Evolutionary conservation across 2,888 invertebrate species (phyloP).

Genomic region (Embidobia sp.): DNA sequence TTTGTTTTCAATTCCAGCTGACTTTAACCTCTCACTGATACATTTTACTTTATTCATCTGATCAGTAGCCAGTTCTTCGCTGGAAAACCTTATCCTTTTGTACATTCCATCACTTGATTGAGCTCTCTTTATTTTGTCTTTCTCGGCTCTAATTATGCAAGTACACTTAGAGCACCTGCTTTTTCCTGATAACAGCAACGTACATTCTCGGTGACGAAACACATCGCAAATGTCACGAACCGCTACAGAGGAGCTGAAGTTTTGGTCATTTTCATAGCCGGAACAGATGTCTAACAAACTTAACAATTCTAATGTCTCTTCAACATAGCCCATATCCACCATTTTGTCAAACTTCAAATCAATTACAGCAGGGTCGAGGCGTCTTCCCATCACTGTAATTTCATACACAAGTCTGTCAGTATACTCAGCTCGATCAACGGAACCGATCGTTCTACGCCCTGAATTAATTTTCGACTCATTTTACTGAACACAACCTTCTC

Average conservation of each 20-base stretch:
- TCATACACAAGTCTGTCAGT: not conserved
- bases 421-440: not conserved
- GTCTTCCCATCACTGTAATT: not conserved
- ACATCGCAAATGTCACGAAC: not conserved
- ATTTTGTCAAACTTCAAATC: not conserved
- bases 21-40: not conserved
- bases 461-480: not conserved
- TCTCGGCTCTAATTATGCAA: not conserved
- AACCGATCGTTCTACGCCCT: constrained; percentile 1
- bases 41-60: not conserved
- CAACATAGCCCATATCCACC: not conserved
- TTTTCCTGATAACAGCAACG: not conserved
- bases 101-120: not conserved
- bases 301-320: constrained; percentile 3
- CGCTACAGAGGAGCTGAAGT: constrained; percentile 2
- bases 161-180: constrained; percentile 1
- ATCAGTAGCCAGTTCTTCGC: not conserved
- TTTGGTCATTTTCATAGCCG: not conserved
- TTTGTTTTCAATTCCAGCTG: not conserved
- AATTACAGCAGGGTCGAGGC: not conserved
- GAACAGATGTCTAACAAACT: constrained; percentile 1
- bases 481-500: constrained; percentile 1
- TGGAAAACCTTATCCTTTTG: constrained; percentile 3
- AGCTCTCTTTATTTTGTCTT: not conserved
- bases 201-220: not conserved